Evolutionary conservation across 37 sponge, comb jelly and placozoan genomes (phyloP).

Genomic region (Halisarca cf. caerulea): DNA sequence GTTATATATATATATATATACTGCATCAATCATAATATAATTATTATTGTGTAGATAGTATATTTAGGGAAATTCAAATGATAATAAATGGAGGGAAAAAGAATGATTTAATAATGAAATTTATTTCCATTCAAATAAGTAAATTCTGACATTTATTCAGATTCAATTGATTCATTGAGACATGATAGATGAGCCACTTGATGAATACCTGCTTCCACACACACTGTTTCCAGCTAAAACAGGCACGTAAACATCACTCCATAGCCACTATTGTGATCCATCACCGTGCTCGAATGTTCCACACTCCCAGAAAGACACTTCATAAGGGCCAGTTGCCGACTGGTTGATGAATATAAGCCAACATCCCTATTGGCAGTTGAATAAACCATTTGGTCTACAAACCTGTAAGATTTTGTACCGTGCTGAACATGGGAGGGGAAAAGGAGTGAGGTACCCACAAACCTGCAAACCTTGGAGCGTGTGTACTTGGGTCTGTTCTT

Average conservation of each 20-base stretch:
- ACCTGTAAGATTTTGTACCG: not conserved
- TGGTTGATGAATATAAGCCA: not conserved
- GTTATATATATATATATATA: too few relatives aligned
- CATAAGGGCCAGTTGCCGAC: not conserved
- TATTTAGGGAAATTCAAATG: too few relatives aligned
- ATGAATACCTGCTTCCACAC: too few relatives aligned
- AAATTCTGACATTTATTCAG: too few relatives aligned
- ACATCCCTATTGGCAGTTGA: not conserved
- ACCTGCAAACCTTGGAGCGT: not conserved
- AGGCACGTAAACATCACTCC: constrained; percentile 7
- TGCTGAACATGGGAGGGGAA: constrained; percentile 13
- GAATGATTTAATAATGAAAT: too few relatives aligned
- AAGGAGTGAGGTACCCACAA: not conserved
- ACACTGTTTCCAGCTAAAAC: too few relatives aligned
- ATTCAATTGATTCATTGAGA: too few relatives aligned
- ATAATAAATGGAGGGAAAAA: too few relatives aligned
- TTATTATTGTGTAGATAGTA: too few relatives aligned
- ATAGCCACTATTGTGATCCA: constrained; percentile 11
- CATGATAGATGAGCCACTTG: too few relatives aligned
- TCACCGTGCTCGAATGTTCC: not conserved
- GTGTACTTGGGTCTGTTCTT: constrained; percentile 1
- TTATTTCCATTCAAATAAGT: too few relatives aligned
- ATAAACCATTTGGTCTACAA: not conserved
- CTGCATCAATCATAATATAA: too few relatives aligned
- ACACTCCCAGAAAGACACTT: not conserved